These are phyloP conservation scores for Neogobius melanostomus DNA, from an alignment of 2,113 vertebrate species.

Conservation along the genomic window DNA sequence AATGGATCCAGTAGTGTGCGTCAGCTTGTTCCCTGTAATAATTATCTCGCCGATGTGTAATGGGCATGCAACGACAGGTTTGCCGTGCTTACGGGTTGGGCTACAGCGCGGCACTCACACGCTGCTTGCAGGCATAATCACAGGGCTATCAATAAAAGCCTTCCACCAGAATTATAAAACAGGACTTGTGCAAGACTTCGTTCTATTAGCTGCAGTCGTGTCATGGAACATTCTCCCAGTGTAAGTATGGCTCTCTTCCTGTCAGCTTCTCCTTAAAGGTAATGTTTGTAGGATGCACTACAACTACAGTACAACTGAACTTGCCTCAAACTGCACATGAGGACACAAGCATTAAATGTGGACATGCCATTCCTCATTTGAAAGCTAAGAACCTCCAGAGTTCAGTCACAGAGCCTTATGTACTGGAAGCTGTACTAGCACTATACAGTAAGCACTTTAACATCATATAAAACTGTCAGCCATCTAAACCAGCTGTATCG, in stretches of 20 bases:
- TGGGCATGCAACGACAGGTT: constrained; percentile 68
- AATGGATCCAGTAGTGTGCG: constrained; percentile 39
- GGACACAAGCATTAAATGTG: too few species aligned
- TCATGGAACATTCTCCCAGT: constrained; percentile 48
- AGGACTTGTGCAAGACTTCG: constrained; percentile 33
- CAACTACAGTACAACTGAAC: too few species aligned
- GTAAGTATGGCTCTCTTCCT: constrained; percentile 8
- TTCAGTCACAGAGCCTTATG: too few species aligned
- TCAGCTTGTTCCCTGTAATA: constrained; percentile 41
- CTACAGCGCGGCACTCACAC: constrained; percentile 33
- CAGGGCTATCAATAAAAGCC: constrained; percentile 53
- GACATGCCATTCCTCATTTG: too few species aligned
- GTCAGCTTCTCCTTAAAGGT: constrained; percentile 9
- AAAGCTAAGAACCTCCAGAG: too few species aligned
- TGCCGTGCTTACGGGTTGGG: constrained; percentile 63
- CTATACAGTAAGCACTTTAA: too few species aligned
- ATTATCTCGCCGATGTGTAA: constrained; percentile 40
- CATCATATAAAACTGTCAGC: too few species aligned
- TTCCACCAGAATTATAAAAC: constrained; percentile 26
- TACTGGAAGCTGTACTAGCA: too few species aligned
- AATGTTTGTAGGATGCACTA: too few species aligned
- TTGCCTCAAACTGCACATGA: too few species aligned
- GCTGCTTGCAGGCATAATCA: constrained; percentile 42
- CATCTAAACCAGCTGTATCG: too few species aligned
- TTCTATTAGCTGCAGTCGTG: constrained; percentile 4